phyloP scores from a whole-genome alignment of 2,888 invertebrate species.

The Prenolepis imparis region DNA sequence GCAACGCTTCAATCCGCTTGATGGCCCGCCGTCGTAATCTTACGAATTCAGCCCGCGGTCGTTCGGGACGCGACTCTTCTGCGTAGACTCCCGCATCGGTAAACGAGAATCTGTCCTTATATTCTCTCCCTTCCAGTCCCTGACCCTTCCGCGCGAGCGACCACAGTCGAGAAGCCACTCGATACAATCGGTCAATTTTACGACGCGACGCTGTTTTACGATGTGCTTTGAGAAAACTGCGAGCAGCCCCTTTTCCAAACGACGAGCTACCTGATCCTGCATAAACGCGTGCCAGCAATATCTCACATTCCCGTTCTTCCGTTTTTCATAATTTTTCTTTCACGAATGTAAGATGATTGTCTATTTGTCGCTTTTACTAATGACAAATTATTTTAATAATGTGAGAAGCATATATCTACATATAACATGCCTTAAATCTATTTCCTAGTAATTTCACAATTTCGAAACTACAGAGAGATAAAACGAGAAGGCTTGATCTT shows the following conservation, averaged over 20 bases:
- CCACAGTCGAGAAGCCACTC: conserved; percentile 26
- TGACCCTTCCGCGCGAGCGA: conserved; percentile 39
- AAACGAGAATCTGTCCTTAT: conserved; percentile 48
- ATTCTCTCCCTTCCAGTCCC: conserved; percentile 52
- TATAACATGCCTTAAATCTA: background rate
- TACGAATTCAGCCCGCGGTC: conserved; percentile 40
- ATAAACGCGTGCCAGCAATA: conserved; percentile 61
- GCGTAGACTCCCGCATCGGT: conserved; percentile 9
- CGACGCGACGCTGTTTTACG: conserved; percentile 72
- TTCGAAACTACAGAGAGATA: background rate
- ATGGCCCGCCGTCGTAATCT: conserved; percentile 26
- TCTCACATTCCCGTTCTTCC: conserved; percentile 45
- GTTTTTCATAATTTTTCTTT: conserved; percentile 5
- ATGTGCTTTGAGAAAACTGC: conserved; percentile 67
- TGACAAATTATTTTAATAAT: background rate
- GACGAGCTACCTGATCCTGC: conserved; percentile 57
- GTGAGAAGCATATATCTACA: background rate
- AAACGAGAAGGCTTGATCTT: background rate
- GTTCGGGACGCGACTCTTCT: conserved; percentile 31
- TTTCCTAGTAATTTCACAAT: background rate
- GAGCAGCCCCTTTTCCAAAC: conserved; percentile 53
- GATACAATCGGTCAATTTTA: conserved; percentile 68
- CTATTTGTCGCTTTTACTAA: background rate
- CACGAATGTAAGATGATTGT: background rate
- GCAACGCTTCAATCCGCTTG: conserved; percentile 47